phyloP scores from a whole-genome alignment of 2,797 vertebrate species.

The Eurystomus glaucurus region DNA sequence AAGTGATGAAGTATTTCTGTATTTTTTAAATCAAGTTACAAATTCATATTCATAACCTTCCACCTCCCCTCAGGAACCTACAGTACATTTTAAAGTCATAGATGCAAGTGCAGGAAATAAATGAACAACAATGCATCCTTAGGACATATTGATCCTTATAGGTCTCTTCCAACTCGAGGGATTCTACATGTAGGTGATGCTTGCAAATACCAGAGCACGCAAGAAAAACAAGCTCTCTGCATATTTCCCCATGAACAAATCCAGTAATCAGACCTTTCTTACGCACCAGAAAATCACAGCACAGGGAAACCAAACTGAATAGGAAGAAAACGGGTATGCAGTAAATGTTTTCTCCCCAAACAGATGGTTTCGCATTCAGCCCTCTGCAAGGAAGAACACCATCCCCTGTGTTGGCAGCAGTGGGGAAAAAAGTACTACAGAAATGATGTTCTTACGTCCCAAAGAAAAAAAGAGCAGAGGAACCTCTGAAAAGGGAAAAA shows the following conservation, averaged over 20 bases:
- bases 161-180: neutral
- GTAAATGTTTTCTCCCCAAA: neutral
- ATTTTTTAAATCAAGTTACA: constrained; percentile 16
- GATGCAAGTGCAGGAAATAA: neutral
- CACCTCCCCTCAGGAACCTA: neutral
- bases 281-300: constrained; percentile 41
- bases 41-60: neutral
- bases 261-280: constrained; percentile 36
- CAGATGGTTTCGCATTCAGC: neutral
- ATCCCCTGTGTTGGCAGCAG: neutral
- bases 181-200: neutral
- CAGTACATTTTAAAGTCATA: neutral
- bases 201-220: constrained; percentile 53
- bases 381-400: neutral
- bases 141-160: neutral
- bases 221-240: constrained; percentile 56
- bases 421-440: neutral
- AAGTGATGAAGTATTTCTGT: neutral
- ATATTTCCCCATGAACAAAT: constrained; percentile 47
- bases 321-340: neutral
- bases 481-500: neutral
- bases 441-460: neutral
- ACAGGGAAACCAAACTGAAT: neutral
- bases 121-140: neutral
- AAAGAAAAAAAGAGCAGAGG: neutral